These are phyloP conservation scores for Phrynocephalus guinanensis DNA, from an alignment of 2,797 vertebrate genomes.

Conservation along the genomic window DNA sequence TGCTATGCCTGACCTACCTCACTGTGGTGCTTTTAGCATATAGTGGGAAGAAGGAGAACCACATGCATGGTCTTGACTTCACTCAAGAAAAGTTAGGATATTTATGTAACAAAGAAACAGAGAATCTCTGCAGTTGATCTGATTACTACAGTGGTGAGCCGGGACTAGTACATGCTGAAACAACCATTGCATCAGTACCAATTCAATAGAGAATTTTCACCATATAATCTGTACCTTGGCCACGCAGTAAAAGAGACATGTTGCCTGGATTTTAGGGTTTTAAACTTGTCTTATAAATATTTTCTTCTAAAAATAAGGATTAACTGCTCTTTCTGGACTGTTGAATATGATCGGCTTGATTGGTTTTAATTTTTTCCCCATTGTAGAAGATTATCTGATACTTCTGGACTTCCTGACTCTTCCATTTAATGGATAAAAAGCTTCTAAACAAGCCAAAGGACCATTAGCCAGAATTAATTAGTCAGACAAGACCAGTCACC, in stretches of 20 bases:
- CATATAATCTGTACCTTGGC: neutral
- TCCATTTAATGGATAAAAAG: conserved; percentile 46
- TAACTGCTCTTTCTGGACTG: conserved; percentile 5
- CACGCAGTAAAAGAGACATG: neutral
- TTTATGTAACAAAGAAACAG: too few relatives aligned
- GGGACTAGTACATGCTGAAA: neutral
- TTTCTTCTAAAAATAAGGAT: neutral
- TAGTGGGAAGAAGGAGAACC: too few relatives aligned
- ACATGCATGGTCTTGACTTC: too few relatives aligned
- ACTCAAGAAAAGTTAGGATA: too few relatives aligned
- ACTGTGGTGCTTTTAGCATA: too few relatives aligned
- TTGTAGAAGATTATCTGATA: conserved; percentile 17
- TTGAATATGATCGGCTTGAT: conserved; percentile 12
- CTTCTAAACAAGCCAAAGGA: conserved; percentile 31
- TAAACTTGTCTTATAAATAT: neutral
- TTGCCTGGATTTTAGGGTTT: neutral
- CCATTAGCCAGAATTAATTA: conserved; percentile 56
- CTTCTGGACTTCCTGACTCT: conserved; percentile 44
- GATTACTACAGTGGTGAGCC: neutral
- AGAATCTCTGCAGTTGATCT: neutral
- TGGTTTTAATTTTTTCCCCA: conserved; percentile 20
- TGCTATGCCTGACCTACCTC: too few relatives aligned
- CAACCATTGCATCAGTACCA: neutral
- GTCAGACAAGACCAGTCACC: conserved; percentile 45
- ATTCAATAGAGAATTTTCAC: neutral